Conservation (phyloP, 2,113 vertebrate species). For the Oreochromis aureus region DNA sequence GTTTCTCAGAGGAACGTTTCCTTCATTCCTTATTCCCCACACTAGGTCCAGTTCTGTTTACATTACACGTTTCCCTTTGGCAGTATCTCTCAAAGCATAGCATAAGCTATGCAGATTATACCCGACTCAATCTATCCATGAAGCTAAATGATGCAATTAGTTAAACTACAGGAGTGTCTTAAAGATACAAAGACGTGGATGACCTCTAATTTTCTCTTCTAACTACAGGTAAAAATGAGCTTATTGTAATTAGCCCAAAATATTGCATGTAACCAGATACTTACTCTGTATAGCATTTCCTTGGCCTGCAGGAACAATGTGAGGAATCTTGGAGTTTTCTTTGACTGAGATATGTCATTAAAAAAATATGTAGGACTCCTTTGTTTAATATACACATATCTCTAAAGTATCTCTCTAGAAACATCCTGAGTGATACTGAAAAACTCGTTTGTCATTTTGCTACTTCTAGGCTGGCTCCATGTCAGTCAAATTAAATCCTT, state of each 20-base stretch:
- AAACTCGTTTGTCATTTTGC: not conserved
- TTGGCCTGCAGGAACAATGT: not conserved
- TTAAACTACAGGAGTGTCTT: rapidly evolving
- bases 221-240: not conserved
- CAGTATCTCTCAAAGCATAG: not conserved
- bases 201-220: not conserved
- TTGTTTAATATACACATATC: not conserved
- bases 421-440: not conserved
- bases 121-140: not conserved
- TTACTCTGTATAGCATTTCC: not conserved
- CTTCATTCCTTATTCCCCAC: not conserved
- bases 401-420: not conserved
- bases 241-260: not conserved
- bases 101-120: rapidly evolving
- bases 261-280: not conserved
- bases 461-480: not conserved
- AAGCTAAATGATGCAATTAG: not conserved
- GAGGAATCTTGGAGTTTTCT: not conserved
- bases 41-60: too few species aligned
- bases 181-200: rapidly evolving
- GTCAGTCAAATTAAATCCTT: not conserved
- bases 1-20: not conserved
- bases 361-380: not conserved
- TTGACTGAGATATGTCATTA: not conserved
- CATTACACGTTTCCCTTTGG: not conserved